Evolutionary conservation across 2,888 invertebrate species (phyloP), one percentile per base, ranked within the genome.

Genomic region (Carcina quercana): DNA sequence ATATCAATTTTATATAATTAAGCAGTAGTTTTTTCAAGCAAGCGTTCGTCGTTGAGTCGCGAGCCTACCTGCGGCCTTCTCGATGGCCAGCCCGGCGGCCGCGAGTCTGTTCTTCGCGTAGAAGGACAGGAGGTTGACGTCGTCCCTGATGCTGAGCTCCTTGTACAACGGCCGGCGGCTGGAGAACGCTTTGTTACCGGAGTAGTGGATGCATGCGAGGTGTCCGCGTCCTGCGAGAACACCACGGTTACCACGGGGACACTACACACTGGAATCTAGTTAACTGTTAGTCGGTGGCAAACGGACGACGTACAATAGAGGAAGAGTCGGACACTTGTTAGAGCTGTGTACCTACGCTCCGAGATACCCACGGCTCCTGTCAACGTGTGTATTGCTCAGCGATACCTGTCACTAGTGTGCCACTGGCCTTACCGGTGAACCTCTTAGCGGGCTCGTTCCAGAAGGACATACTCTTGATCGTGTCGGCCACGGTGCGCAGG

Each of bases 71-170:
- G 88, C 70, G 65, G 63, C 75, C 57, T 65, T 62, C 47, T 82
- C 80, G 57, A 70, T 58, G 59, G 78, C 79, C 46, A 85, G 64
- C 30, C 83, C 83, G 57, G 86, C 86, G 48, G 89, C 89, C 53
- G 89, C 90, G 53, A 88, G 87, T 53, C 91, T 87, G 76, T 92
- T 91, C 86, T 91, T 91, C 82, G 91, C 90, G 87, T 95, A 95
- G 86, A 90, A 94, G 68, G 94, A 94, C 66, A 94, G 87, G 60
- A 93, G 89, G 67, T 92, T 92, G 73, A 95, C 93, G 85, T 94
- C 94, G 75, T 89, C 92, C 73, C 89, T 89, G 71, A 94, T 88
- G 76, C 91, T 92, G 59, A 93, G 90, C 67, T 89, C 87, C 62
- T 88, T 86, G 75, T 86, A 86, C 65, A 91, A 89, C 42, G 92